Evolutionary conservation across 2,797 vertebrate species (phyloP).

Genomic region (Myotis myotis): DNA sequence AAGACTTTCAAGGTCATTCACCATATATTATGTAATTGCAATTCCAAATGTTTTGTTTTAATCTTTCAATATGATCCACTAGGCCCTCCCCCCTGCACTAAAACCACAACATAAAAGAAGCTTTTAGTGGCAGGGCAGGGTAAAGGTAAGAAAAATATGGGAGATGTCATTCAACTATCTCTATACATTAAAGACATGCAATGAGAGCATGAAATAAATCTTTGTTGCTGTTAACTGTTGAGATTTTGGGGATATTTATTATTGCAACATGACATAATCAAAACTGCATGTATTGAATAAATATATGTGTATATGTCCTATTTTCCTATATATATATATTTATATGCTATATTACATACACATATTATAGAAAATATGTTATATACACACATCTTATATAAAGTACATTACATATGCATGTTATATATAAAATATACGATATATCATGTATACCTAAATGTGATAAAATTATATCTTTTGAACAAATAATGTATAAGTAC

Average conservation of each 20-base stretch:
- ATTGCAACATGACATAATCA: neutral
- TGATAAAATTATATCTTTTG: neutral
- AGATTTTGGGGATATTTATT: neutral
- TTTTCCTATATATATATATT: neutral
- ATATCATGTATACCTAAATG: neutral
- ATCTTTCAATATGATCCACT: neutral
- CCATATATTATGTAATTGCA: neutral
- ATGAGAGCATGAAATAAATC: conserved; percentile 1
- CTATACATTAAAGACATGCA: conserved; percentile 49
- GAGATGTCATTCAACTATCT: neutral
- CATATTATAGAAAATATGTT: neutral
- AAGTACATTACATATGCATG: neutral
- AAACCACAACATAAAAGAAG: conserved; percentile 46
- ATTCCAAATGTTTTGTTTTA: conserved; percentile 34
- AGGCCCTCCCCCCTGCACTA: neutral
- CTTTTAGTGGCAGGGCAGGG: conserved; percentile 8
- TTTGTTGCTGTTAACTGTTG: neutral
- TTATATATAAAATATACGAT: neutral
- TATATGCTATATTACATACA: neutral
- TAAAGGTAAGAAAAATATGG: conserved; percentile 20
- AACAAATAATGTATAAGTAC: neutral
- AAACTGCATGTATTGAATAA: neutral
- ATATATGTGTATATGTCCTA: neutral
- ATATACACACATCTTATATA: neutral
- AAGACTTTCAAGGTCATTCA: conserved; percentile 15